These are phyloP conservation scores for Scaptodrosophila latifasciaeformis DNA, from an alignment of 2,888 invertebrate species.

Conservation along the genomic window DNA sequence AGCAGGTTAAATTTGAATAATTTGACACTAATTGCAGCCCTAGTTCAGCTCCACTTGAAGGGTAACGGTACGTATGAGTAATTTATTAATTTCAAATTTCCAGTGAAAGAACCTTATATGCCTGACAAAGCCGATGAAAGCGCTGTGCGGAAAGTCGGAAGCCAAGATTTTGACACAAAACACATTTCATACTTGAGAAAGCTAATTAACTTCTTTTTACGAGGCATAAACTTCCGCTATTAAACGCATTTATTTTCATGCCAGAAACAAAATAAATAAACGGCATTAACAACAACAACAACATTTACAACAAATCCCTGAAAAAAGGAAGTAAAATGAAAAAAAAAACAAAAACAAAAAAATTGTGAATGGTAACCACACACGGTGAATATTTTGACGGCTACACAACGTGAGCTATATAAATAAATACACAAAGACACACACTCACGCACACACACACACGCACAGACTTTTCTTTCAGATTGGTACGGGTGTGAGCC, in stretches of 20 bases:
- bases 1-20: too few relatives aligned
- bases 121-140: background rate
- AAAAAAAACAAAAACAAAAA: slow-evolving; percentile 10
- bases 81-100: slow-evolving; percentile 25
- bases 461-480: background rate
- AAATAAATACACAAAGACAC: slow-evolving; percentile 3
- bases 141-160: background rate
- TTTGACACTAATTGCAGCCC: too few relatives aligned
- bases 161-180: slow-evolving; percentile 13
- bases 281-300: background rate
- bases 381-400: too few relatives aligned
- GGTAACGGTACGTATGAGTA: slow-evolving; percentile 14
- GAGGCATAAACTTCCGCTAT: slow-evolving; percentile 28
- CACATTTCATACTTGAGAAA: slow-evolving; percentile 33
- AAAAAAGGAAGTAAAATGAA: too few relatives aligned
- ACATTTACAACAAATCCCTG: slow-evolving; percentile 4
- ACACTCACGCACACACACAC: background rate
- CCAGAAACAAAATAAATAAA: slow-evolving; percentile 48
- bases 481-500: background rate
- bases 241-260: slow-evolving; percentile 40
- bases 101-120: background rate
- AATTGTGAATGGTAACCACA: slow-evolving; percentile 17
- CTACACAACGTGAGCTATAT: slow-evolving; percentile 19
- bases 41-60: too few relatives aligned
- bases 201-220: slow-evolving; percentile 46